Percentiles rank a stretch among this genome's conserved stretches.
Evolutionary conservation across 2,113 vertebrate genomes (phyloP).

Genomic region (Odobenus rosmarus): DNA sequence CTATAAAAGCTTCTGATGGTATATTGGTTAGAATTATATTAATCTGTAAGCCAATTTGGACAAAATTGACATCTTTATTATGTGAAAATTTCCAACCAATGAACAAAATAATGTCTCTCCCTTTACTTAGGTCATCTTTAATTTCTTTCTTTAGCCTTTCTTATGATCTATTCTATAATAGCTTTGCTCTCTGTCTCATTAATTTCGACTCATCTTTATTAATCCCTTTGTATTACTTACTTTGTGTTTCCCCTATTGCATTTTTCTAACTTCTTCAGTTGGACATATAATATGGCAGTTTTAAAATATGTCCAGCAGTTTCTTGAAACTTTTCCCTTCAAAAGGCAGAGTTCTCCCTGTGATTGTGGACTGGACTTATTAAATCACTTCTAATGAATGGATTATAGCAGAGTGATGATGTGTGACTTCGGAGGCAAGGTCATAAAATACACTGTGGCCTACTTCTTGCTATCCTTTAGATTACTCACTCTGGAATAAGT

Average conservation of each 20-base stretch:
- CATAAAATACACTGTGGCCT: background rate
- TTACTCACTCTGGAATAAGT: background rate
- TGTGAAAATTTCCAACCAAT: background rate
- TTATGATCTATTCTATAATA: background rate
- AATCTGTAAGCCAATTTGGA: background rate
- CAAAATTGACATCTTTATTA: background rate
- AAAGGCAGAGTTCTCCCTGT: background rate
- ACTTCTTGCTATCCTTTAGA: background rate
- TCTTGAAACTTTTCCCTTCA: background rate
- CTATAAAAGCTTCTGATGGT: background rate
- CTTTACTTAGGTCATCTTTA: background rate
- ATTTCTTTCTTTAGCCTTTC: background rate
- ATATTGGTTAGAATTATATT: background rate
- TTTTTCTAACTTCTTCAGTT: conserved; percentile 2
- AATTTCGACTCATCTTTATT: background rate
- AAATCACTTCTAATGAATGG: background rate
- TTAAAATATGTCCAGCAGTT: background rate
- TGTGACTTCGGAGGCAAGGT: background rate
- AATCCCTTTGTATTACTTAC: background rate
- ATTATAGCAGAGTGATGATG: background rate
- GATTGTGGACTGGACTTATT: background rate
- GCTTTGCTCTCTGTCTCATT: background rate
- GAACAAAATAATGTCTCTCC: background rate
- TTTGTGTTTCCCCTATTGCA: background rate
- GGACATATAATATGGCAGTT: background rate